These are phyloP conservation scores for Percopsis transmontana DNA, from an alignment of 2,113 vertebrate species.

Conservation along the genomic window DNA sequence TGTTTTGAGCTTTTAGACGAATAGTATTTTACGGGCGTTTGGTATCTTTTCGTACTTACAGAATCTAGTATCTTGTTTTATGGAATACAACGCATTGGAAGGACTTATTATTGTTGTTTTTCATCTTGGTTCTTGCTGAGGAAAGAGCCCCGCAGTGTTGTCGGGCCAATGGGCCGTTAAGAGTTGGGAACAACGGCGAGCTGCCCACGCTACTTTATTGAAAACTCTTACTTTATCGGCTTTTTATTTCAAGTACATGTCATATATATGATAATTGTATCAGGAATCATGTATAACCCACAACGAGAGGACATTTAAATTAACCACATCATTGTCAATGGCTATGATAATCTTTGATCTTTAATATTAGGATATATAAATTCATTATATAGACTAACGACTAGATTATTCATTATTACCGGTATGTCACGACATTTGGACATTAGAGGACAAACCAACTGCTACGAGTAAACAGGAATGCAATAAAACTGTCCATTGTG, in stretches of 20 bases:
- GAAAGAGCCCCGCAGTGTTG: conserved; percentile 37
- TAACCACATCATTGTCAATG: conserved; percentile 42
- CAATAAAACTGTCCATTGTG: background rate
- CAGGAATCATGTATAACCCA: conserved; percentile 23
- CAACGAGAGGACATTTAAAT: conserved; percentile 23
- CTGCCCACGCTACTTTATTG: conserved; percentile 26
- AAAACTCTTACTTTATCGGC: background rate
- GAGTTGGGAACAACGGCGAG: conserved; percentile 58
- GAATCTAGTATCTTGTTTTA: background rate
- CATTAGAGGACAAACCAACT: background rate
- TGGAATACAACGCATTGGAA: conserved; percentile 23
- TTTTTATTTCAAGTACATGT: background rate
- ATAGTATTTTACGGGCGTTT: background rate
- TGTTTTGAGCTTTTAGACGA: conserved; percentile 18
- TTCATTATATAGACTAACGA: background rate
- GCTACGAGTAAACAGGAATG: background rate
- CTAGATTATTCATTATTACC: conserved; percentile 1
- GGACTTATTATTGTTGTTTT: conserved; percentile 15
- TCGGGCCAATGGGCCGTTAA: conserved; percentile 55
- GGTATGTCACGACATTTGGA: background rate
- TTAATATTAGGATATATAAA: conserved; percentile 28
- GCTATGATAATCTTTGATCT: conserved; percentile 59
- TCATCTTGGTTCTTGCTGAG: conserved; percentile 29
- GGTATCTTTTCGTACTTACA: background rate
- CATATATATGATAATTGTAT: background rate